A percentile compares a stretch with the other conserved stretches of the same genome.
Evolutionary conservation across 2,797 vertebrate genomes (phyloP).

Genomic region (Labeo calbasu): DNA sequence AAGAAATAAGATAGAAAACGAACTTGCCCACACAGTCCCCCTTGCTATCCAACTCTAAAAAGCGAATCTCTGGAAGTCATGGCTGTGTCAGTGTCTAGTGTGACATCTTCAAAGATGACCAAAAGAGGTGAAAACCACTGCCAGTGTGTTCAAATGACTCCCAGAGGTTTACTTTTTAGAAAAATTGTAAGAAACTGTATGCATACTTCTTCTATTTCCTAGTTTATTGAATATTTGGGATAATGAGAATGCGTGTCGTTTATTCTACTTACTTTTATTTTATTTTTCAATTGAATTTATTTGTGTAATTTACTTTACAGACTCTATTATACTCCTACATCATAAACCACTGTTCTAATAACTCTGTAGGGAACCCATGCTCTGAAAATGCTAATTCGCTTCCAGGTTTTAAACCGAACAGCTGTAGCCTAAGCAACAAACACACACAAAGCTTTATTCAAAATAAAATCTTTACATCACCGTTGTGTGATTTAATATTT

Average conservation of each 20-base stretch:
- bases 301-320: not conserved
- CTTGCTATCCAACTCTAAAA: not conserved
- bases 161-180: not conserved
- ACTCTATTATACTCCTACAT: not conserved
- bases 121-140: not conserved
- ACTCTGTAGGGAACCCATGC: not conserved
- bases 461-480: conserved; percentile 2
- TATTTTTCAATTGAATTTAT: not conserved
- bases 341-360: not conserved
- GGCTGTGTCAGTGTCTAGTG: not conserved
- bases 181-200: not conserved
- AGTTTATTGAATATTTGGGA: not conserved
- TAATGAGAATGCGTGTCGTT: not conserved
- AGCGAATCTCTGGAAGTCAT: not conserved
- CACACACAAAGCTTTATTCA: not conserved
- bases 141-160: not conserved
- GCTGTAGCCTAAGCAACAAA: conserved; percentile 14
- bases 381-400: conserved; percentile 5
- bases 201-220: not conserved
- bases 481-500: not conserved
- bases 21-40: conserved; percentile 22
- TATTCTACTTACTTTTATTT: not conserved
- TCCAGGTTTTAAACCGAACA: not conserved
- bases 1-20: conserved; percentile 11
- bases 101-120: conserved; percentile 2